These are phyloP conservation scores for Drosophila varians DNA, from an alignment of 1,140 invertebrate genomes.

Conservation along the genomic window DNA sequence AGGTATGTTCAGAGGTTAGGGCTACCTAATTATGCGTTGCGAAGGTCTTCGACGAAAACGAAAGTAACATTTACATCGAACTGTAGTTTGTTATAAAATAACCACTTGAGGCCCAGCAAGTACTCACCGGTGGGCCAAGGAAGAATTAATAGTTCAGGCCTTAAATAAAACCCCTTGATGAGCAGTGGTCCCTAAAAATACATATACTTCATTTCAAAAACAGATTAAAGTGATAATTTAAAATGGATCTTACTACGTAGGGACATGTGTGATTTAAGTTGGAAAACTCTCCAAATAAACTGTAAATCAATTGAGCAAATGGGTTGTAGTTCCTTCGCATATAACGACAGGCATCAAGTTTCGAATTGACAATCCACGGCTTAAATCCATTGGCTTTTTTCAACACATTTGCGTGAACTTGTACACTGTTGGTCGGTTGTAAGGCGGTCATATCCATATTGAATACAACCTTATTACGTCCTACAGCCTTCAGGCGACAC, in stretches of 20 bases:
- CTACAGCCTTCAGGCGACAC: background rate
- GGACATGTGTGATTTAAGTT: too few species aligned
- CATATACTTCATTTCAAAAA: too few species aligned
- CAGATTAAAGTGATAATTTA: background rate
- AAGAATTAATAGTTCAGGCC: background rate
- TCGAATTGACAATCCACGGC: background rate
- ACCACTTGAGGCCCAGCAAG: background rate
- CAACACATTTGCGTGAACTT: background rate
- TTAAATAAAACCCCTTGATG: background rate
- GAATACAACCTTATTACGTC: background rate
- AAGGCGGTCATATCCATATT: background rate
- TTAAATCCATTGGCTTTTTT: background rate
- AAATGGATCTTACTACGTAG: background rate
- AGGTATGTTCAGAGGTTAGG: conserved; percentile 3
- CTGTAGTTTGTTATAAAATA: background rate
- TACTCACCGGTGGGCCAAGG: background rate
- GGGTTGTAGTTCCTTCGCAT: background rate
- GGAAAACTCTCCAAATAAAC: background rate
- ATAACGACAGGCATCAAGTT: background rate
- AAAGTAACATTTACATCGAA: background rate
- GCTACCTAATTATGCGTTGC: background rate
- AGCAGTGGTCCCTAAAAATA: background rate
- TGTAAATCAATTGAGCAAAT: background rate
- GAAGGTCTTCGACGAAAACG: background rate
- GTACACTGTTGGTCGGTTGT: background rate